Evolutionary conservation across 30 jellyfish, hydroid and myxozoan species (phyloP), one percentile per base, ranked within the genome.

Genomic region (Chironex yamaguchii): DNA sequence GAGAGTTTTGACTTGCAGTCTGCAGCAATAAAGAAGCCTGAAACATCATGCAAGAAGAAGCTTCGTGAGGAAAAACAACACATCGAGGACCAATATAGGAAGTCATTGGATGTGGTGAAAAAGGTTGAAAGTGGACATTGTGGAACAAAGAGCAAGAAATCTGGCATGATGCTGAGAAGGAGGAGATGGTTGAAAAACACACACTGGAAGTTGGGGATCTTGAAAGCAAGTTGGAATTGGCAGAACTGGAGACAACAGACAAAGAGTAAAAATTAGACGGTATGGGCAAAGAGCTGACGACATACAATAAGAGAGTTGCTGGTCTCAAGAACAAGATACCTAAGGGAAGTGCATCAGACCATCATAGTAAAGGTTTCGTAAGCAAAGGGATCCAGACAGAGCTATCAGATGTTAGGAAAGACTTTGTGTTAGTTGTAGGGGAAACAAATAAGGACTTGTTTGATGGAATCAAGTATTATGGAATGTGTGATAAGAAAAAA

Each of bases 51-150:
- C 3, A 67, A 67, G 17, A 64, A 64, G 14, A n/a, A n/a, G 58
- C 58, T 64, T 3, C 1, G 77, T 2, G 77, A 64, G 14, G 42
- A 64, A 30, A 64, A 64, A 64, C 63, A 21, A 64, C 13, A n/a
- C 1, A 33, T n/a, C 17, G 29, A 32, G 53, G 25, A 26, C 2
- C 64, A 67, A 29, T 26, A 13, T 34, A 4, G 2, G 20, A 32
- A 29, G 34, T 27, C 82, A 14, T 33, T 67, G 67, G 67, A 2
- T 1, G 70, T 29, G 33, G 3, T 67, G 4, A 67, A 67, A n/a
- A 67, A 67, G n/a, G 23, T n/a, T 67, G 70, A 67, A 67, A n/a
- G 36, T 67, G 71, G 82, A 67, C 4, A n/a, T 4, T 13, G 34
- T 20, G 2, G 82, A 67, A n/a, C n/a, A n/a, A n/a, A n/a, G n/a